Conservation (phyloP, 2,888 invertebrate species). For the Brachypterus glaber region DNA sequence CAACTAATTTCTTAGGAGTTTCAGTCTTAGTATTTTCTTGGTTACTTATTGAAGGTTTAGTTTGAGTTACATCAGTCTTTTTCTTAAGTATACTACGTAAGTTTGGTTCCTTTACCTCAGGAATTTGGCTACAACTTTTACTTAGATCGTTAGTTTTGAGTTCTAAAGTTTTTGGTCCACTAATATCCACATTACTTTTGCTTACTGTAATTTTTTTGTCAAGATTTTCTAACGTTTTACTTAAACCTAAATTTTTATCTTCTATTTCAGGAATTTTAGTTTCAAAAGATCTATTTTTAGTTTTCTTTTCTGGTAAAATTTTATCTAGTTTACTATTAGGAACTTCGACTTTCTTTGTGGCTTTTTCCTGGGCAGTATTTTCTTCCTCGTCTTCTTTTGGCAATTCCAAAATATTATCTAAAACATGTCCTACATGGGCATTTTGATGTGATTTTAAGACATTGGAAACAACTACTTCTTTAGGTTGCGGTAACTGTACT, state of each 20-base stretch:
- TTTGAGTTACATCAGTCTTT: no score
- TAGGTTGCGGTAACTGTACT: conserved; percentile 23
- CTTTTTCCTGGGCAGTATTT: neutral
- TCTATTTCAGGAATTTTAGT: conserved; percentile 8
- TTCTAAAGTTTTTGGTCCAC: no score
- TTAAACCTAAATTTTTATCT: conserved; percentile 10
- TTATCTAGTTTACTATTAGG: no score
- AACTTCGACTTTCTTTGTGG: neutral
- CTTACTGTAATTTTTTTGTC: no score
- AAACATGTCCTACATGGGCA: conserved; percentile 16
- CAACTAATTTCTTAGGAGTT: no score
- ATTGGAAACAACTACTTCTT: conserved; percentile 25
- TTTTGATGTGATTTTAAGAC: no score
- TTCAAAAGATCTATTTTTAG: neutral
- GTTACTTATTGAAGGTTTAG: no score
- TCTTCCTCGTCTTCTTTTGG: no score
- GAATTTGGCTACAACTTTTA: neutral
- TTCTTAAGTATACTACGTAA: conserved; percentile 1
- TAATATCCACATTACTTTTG: no score
- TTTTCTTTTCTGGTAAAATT: neutral
- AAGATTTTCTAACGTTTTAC: no score
- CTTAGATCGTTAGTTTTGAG: neutral
- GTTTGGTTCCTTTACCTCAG: neutral
- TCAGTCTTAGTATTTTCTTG: no score
- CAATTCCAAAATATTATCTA: no score